These are phyloP conservation scores for Scomber scombrus DNA, from an alignment of 2,113 vertebrate genomes.

Conservation along the genomic window DNA sequence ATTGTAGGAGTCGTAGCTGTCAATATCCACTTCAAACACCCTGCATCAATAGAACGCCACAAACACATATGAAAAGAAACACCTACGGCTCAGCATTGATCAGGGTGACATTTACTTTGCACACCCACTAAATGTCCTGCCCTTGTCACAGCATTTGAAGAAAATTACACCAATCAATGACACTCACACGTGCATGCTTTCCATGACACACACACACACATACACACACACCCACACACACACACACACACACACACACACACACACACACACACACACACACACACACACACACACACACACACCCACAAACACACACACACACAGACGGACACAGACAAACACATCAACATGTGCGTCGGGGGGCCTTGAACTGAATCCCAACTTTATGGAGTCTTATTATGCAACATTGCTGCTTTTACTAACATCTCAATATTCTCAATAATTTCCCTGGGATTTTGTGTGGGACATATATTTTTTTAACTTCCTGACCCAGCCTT, in stretches of 20 bases:
- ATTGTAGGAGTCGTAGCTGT: slow-evolving; percentile 72
- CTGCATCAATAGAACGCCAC: slow-evolving; percentile 87
- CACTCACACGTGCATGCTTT: slow-evolving; percentile 30
- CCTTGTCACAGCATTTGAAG: slow-evolving; percentile 88
- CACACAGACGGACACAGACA: neutral
- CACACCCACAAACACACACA: neutral
- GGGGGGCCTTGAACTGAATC: slow-evolving; percentile 53
- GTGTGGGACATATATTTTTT: slow-evolving; percentile 39
- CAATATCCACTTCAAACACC: slow-evolving; percentile 87
- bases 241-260: slow-evolving; percentile 1
- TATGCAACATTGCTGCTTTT: slow-evolving; percentile 49
- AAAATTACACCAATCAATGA: slow-evolving; percentile 82
- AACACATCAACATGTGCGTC: neutral
- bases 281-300: slow-evolving; percentile 23
- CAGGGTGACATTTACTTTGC: slow-evolving; percentile 93
- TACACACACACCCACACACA: neutral
- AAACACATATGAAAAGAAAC: slow-evolving; percentile 87
- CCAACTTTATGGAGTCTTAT: slow-evolving; percentile 54
- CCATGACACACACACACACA: slow-evolving; percentile 24
- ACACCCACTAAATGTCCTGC: slow-evolving; percentile 89
- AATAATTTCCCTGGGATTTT: slow-evolving; percentile 53
- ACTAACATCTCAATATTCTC: slow-evolving; percentile 36
- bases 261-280: slow-evolving; percentile 25
- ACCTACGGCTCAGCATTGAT: slow-evolving; percentile 91
- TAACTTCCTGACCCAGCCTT: slow-evolving; percentile 70